Percentiles rank a stretch among this genome's conserved stretches.
Evolutionary conservation across 2,113 vertebrate genomes (phyloP).

Genomic region (Tringa solitaria): DNA sequence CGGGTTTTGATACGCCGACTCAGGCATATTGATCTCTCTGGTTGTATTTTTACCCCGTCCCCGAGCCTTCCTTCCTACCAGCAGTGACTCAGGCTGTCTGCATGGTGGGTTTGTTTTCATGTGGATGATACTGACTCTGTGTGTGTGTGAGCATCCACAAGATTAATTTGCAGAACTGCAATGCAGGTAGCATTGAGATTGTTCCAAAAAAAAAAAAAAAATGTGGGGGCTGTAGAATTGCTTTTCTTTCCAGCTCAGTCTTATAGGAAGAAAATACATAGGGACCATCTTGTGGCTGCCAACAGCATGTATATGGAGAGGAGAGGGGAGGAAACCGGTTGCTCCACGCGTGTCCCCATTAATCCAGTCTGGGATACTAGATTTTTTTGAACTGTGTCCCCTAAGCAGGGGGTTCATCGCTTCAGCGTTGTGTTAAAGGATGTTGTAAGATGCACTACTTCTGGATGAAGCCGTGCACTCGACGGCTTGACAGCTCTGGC

Average conservation of each 20-base stretch:
- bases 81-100: background rate
- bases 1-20: background rate
- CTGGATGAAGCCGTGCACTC: background rate
- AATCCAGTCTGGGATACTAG: background rate
- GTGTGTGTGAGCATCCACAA: background rate
- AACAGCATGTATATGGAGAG: background rate
- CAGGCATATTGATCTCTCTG: background rate
- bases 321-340: background rate
- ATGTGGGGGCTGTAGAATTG: background rate
- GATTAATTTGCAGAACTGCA: background rate
- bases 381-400: no score
- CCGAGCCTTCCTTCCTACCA: background rate
- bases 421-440: background rate
- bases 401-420: background rate
- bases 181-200: background rate
- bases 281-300: background rate
- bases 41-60: background rate
- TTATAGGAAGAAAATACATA: background rate
- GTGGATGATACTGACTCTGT: background rate
- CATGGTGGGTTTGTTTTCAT: background rate
- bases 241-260: background rate
- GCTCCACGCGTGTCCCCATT: background rate
- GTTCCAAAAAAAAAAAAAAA: background rate
- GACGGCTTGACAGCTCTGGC: background rate
- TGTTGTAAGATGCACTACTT: background rate